Percentiles rank a stretch among this genome's conserved stretches.
Conservation (phyloP, 2,113 vertebrate genomes). For the Calidris pugnax region DNA sequence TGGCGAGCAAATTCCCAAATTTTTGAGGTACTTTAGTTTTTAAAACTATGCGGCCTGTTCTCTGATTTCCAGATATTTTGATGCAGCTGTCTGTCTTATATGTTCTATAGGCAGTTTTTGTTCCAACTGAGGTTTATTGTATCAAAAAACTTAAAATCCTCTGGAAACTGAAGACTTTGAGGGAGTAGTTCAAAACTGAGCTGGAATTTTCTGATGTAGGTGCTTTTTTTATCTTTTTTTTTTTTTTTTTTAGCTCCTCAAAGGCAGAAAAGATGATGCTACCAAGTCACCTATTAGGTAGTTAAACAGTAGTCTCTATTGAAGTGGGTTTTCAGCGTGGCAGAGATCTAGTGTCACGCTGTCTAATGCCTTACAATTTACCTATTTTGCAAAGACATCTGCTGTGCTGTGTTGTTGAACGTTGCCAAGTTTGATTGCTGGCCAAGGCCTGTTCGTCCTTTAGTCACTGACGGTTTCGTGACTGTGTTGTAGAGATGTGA, state of each 20-base stretch:
- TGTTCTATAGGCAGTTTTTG: background rate
- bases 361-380: background rate
- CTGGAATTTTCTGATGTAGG: background rate
- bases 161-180: background rate
- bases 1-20: background rate
- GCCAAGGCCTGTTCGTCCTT: conserved; percentile 42
- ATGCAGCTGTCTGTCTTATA: background rate
- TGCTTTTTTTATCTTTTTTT: background rate
- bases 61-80: background rate
- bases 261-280: background rate
- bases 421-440: background rate
- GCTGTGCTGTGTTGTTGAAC: background rate
- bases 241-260: background rate
- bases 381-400: conserved; percentile 54
- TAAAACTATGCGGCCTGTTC: background rate
- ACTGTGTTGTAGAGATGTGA: conserved; percentile 34
- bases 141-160: background rate
- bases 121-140: background rate
- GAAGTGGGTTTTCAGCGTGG: background rate
- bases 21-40: background rate
- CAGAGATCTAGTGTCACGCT: background rate
- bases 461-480: conserved; percentile 17
- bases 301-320: background rate
- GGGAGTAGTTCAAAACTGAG: background rate
- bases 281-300: background rate